phyloP scores from a whole-genome alignment of 2,888 invertebrate species.

The Volucella zonaria region DNA sequence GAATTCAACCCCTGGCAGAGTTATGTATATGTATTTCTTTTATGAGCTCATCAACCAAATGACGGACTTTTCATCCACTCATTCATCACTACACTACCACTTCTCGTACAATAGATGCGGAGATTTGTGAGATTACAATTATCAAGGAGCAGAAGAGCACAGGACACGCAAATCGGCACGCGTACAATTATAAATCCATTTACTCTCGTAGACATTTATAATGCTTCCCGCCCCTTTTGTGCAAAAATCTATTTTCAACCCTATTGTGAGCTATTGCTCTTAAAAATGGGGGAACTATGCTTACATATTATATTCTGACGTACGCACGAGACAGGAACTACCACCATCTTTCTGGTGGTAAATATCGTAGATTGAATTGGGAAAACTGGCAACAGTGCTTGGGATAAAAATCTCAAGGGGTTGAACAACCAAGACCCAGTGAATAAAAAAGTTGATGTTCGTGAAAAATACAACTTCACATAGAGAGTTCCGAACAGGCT shows the following conservation, averaged over 20 bases:
- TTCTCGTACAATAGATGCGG: neutral
- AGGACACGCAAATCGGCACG: slow-evolving; percentile 38
- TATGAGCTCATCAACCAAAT: slow-evolving; percentile 26
- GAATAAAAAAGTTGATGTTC: slow-evolving; percentile 21
- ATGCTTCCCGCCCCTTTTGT: slow-evolving; percentile 32
- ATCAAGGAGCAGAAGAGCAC: slow-evolving; percentile 2
- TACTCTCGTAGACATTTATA: slow-evolving; percentile 41
- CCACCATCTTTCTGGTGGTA: neutral
- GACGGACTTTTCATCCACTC: slow-evolving; percentile 10
- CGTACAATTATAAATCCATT: slow-evolving; percentile 63
- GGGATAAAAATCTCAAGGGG: slow-evolving; percentile 60
- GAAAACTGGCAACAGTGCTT: slow-evolving; percentile 69
- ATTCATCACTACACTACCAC: neutral
- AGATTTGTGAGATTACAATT: slow-evolving; percentile 27
- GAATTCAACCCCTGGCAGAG: too few relatives aligned
- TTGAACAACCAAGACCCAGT: slow-evolving; percentile 47
- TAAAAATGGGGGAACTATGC: too few relatives aligned
- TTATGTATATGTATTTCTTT: neutral
- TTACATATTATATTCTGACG: too few relatives aligned
- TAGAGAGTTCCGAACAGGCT: too few relatives aligned
- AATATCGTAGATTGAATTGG: neutral
- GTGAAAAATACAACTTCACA: neutral
- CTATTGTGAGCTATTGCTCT: too few relatives aligned
- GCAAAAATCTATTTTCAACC: slow-evolving; percentile 27
- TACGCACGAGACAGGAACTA: too few relatives aligned